Conservation (phyloP, 1,140 invertebrate genomes). For the Drosophila aff. region DNA sequence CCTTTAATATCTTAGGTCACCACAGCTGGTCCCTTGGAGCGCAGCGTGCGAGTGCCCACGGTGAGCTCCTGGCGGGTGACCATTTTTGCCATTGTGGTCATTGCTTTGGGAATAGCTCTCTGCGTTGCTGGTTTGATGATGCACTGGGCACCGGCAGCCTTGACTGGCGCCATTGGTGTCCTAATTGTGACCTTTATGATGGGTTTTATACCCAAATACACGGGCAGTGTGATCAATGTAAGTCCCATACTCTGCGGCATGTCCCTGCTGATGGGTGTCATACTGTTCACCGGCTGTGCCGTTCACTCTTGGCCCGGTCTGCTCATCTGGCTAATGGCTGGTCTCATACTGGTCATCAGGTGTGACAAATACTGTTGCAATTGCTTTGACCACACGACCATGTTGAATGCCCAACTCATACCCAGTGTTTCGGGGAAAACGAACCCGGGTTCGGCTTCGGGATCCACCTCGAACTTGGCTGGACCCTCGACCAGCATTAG, state of each 20-base stretch:
- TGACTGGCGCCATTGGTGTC: slow-evolving; percentile 70
- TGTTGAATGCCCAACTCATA: slow-evolving; percentile 74
- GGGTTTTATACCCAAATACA: slow-evolving; percentile 80
- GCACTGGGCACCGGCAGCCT: slow-evolving; percentile 71
- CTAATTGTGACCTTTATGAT: slow-evolving; percentile 76
- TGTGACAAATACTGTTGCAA: slow-evolving; percentile 83
- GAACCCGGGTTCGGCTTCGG: slow-evolving; percentile 12
- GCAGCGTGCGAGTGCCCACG: slow-evolving; percentile 75
- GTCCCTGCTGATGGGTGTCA: slow-evolving; percentile 57
- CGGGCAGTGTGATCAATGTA: slow-evolving; percentile 71
- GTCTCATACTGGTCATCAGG: slow-evolving; percentile 67
- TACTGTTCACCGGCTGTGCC: slow-evolving; percentile 71
- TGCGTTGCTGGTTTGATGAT: slow-evolving; percentile 63
- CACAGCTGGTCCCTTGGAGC: slow-evolving; percentile 79
- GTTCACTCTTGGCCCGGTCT: slow-evolving; percentile 76
- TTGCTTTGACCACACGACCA: slow-evolving; percentile 76
- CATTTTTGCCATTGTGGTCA: slow-evolving; percentile 73
- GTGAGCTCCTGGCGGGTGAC: slow-evolving; percentile 77
- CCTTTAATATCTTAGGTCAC: slow-evolving; percentile 58
- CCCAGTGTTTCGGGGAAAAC: slow-evolving; percentile 76
- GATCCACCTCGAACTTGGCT: slow-evolving; percentile 3
- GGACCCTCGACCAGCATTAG: slow-evolving; percentile 72
- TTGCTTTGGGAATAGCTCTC: slow-evolving; percentile 67
- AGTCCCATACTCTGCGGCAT: slow-evolving; percentile 72
- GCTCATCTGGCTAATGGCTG: slow-evolving; percentile 74